phyloP scores from a whole-genome alignment of 1,140 invertebrate species.

The Ctenoplectra terminalis region DNA sequence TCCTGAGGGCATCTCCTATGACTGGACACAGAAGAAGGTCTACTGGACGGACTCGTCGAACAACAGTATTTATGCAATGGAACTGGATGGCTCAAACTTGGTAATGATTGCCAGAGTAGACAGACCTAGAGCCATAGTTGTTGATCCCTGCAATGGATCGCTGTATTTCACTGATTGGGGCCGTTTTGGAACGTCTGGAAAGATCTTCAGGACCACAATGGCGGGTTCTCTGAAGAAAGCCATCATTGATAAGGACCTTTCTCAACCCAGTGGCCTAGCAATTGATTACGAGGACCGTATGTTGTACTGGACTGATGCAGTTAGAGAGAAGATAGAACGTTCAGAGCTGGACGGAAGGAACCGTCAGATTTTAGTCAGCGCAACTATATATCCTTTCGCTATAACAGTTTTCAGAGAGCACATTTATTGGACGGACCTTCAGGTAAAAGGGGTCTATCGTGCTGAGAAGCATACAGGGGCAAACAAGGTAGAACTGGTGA shows the following conservation, averaged over 20 bases:
- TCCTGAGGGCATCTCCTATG: conserved; percentile 97
- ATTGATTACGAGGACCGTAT: conserved; percentile 98
- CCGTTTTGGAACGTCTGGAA: conserved; percentile 94
- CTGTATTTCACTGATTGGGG: conserved; percentile 98
- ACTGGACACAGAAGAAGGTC: conserved; percentile 98
- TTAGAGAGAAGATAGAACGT: conserved; percentile 98
- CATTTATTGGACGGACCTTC: conserved; percentile 99
- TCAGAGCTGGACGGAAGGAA: conserved; percentile 93
- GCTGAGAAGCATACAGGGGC: conserved; percentile 98
- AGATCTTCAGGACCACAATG: conserved; percentile 98
- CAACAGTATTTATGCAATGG: conserved; percentile 97
- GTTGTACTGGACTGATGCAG: conserved; percentile 99
- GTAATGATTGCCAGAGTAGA: conserved; percentile 97
- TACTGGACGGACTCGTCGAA: conserved; percentile 99
- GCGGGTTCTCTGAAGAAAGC: conserved; percentile 96
- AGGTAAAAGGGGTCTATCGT: conserved; percentile 95
- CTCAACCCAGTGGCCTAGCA: conserved; percentile 97
- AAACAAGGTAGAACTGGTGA: conserved; percentile 96
- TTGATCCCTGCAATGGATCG: conserved; percentile 98
- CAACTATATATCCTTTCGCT: conserved; percentile 98
- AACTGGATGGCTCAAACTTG: conserved; percentile 93
- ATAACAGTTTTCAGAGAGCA: conserved; percentile 95
- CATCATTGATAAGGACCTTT: conserved; percentile 95
- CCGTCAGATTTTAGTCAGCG: conserved; percentile 90
- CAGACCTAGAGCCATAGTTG: conserved; percentile 95